Percentiles rank a stretch among this genome's conserved stretches.
Evolutionary conservation across 1,140 invertebrate species (phyloP).

Genomic region (Conus ventricosus): DNA sequence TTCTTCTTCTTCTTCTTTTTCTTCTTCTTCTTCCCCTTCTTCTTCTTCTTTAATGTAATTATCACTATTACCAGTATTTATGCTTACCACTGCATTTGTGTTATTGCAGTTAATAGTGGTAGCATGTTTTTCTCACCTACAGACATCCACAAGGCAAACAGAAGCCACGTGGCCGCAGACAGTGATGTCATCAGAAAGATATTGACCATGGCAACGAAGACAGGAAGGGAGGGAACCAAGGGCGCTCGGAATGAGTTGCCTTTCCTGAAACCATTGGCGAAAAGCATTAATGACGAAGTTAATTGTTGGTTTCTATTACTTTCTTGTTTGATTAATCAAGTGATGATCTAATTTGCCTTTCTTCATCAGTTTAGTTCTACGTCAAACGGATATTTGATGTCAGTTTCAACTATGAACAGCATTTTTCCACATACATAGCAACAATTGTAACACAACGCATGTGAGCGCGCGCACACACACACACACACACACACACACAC

Average conservation of each 20-base stretch:
- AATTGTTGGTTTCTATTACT: not conserved
- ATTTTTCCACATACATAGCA: not conserved
- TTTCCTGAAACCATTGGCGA: slow-evolving; percentile 43
- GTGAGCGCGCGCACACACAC: not conserved
- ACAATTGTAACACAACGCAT: not conserved
- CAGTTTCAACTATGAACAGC: too few relatives aligned
- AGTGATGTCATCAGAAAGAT: slow-evolving; percentile 91
- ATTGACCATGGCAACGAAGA: slow-evolving; percentile 88
- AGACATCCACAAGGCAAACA: slow-evolving; percentile 71
- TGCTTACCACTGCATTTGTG: not conserved
- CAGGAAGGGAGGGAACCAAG: slow-evolving; percentile 88
- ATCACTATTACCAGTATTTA: not conserved
- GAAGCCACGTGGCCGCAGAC: slow-evolving; percentile 86
- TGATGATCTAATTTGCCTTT: not conserved
- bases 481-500: slow-evolving; percentile 10
- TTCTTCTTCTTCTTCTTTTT: too few relatives aligned
- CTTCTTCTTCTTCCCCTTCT: too few relatives aligned
- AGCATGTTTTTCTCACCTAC: slow-evolving; percentile 49
- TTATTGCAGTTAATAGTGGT: not conserved
- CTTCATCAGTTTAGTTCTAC: not conserved
- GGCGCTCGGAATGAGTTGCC: slow-evolving; percentile 81
- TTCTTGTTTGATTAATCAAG: not conserved
- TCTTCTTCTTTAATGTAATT: not conserved
- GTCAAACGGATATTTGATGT: not conserved
- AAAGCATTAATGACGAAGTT: slow-evolving; percentile 27